Evolutionary conservation across 2,888 invertebrate genomes (phyloP).

Genomic region (Philopedon plagiatum): DNA sequence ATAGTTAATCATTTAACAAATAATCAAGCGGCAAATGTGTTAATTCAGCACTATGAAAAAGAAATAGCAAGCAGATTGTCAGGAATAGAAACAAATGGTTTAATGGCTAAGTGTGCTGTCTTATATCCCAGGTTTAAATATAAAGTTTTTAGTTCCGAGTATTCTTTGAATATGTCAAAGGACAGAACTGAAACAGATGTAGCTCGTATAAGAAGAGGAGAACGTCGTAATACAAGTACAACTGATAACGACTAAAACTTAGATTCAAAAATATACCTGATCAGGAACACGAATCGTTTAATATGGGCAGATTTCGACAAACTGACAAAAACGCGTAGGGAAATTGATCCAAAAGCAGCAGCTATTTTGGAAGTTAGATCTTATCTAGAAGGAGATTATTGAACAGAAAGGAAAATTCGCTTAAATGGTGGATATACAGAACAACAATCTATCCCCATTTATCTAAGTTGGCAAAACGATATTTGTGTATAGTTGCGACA

Average conservation of each 20-base stretch:
- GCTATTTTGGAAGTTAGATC: background rate
- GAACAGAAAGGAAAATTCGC: no score
- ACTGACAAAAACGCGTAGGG: background rate
- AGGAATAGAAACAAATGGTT: background rate
- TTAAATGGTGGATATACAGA: slow-evolving; percentile 12
- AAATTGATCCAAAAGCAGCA: background rate
- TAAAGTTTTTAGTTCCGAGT: background rate
- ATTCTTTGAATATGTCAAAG: background rate
- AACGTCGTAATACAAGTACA: background rate
- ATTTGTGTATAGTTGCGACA: slow-evolving; percentile 1
- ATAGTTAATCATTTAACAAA: background rate
- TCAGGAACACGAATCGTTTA: background rate
- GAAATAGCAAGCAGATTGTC: background rate
- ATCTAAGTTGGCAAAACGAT: slow-evolving; percentile 6
- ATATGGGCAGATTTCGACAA: background rate
- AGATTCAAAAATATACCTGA: background rate
- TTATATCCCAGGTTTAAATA: background rate
- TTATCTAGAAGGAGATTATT: background rate
- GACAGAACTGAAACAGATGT: background rate
- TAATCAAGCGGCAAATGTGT: background rate
- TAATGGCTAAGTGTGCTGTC: background rate
- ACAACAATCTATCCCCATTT: slow-evolving; percentile 5
- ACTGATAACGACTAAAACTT: background rate
- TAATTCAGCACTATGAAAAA: background rate
- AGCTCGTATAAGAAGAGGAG: background rate